Conservation (phyloP, 2,888 invertebrate genomes). For the Autographa gamma region DNA sequence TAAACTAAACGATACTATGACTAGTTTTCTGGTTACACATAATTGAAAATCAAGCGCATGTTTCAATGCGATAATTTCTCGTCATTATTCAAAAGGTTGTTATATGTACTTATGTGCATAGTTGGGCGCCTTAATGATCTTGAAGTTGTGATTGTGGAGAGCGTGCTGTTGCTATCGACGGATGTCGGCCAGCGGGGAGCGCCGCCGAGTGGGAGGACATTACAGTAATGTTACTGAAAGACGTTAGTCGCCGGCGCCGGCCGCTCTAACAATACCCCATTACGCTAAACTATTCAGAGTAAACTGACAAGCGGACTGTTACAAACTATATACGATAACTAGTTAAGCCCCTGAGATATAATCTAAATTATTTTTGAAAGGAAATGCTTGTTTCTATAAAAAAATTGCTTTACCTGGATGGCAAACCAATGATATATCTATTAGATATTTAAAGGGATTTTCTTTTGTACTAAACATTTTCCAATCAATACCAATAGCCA, state of each 20-base stretch:
- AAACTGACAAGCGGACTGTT: constrained; percentile 52
- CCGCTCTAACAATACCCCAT: constrained; percentile 71
- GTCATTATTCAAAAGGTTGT: neutral
- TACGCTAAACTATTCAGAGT: constrained; percentile 65
- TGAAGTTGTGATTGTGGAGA: constrained; percentile 34
- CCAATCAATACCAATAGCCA: no score
- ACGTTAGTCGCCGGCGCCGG: constrained; percentile 65
- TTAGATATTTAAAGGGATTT: neutral
- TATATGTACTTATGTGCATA: constrained; percentile 9
- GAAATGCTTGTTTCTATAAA: neutral
- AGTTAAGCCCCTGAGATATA: constrained; percentile 10
- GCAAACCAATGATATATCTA: constrained; percentile 10
- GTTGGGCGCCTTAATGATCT: constrained; percentile 38
- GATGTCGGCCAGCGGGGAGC: constrained; percentile 62
- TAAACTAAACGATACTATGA: neutral
- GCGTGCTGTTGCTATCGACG: constrained; percentile 45
- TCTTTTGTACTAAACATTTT: no score
- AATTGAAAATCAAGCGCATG: neutral
- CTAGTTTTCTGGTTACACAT: neutral
- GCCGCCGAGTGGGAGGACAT: constrained; percentile 65
- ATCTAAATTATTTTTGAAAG: neutral
- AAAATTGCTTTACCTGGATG: constrained; percentile 7
- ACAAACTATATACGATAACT: constrained; percentile 38
- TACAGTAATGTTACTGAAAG: constrained; percentile 69
- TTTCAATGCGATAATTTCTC: constrained; percentile 6